A percentile compares a stretch with the other conserved stretches of the same genome.
Evolutionary conservation across 2,888 invertebrate species (phyloP).

Genomic region (Ptilodon capucinus): DNA sequence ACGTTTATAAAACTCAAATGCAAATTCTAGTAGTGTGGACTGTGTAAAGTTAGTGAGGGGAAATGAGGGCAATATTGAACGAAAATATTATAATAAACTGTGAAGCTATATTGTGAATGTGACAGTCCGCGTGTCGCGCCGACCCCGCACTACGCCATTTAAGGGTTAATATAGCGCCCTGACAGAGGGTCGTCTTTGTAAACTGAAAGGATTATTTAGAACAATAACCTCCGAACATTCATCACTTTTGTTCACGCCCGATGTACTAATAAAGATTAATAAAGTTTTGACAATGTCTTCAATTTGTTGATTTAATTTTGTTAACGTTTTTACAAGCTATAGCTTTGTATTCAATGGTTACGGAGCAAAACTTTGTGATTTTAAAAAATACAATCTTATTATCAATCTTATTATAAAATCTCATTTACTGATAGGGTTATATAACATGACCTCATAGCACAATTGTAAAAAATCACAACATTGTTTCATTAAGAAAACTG

Average conservation of each 20-base stretch:
- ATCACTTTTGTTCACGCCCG: constrained; percentile 67
- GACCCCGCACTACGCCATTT: constrained; percentile 57
- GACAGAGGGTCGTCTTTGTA: constrained; percentile 71
- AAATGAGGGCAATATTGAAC: constrained; percentile 67
- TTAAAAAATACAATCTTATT: too few species aligned
- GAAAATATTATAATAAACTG: constrained; percentile 80
- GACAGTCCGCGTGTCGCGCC: constrained; percentile 75
- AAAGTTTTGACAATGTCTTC: constrained; percentile 53
- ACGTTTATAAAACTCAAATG: background rate
- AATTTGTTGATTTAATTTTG: constrained; percentile 24
- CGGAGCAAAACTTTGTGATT: too few species aligned
- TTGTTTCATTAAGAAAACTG: too few species aligned
- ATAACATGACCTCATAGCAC: too few species aligned
- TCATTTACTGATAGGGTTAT: too few species aligned
- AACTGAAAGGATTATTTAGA: constrained; percentile 73
- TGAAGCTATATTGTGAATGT: constrained; percentile 76
- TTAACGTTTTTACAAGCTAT: background rate
- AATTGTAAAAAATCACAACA: too few species aligned
- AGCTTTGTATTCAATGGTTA: too few species aligned
- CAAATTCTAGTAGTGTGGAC: constrained; percentile 31
- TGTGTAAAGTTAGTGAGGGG: constrained; percentile 39
- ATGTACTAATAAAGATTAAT: constrained; percentile 61
- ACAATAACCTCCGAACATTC: constrained; percentile 69
- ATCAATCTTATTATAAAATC: too few species aligned
- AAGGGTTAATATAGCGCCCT: constrained; percentile 62